phyloP scores from a whole-genome alignment of 2,797 vertebrate genomes.

The Hylomyscus alleni region DNA sequence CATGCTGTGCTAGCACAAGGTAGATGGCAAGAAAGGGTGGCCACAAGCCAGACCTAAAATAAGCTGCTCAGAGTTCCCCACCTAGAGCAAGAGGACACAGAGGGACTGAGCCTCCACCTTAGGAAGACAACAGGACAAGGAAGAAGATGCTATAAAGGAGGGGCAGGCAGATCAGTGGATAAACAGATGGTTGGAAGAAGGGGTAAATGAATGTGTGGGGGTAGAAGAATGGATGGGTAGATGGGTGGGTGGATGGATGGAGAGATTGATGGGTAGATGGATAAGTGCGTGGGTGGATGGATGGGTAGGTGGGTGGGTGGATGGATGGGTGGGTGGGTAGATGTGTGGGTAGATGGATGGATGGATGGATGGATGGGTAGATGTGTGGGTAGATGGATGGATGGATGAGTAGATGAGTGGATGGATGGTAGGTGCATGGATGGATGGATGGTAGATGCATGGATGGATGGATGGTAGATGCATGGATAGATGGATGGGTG shows the following conservation, averaged over 20 bases:
- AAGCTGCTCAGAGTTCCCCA: background rate
- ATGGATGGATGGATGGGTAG: background rate
- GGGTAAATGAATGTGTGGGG: background rate
- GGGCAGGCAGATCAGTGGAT: too few species aligned
- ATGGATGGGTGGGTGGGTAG: background rate
- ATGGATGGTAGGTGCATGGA: rapidly evolving
- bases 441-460: background rate
- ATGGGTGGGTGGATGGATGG: rapidly evolving
- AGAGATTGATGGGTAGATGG: rapidly evolving
- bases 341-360: background rate
- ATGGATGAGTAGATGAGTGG: rapidly evolving
- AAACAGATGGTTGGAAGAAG: background rate
- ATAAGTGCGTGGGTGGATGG: background rate
- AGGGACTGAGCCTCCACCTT: background rate
- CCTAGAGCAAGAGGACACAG: too few species aligned
- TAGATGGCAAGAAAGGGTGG: background rate
- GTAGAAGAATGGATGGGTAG: background rate
- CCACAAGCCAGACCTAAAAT: background rate
- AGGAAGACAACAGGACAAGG: background rate
- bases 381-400: background rate
- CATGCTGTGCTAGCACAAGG: background rate
- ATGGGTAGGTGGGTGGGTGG: background rate
- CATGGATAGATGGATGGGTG: rapidly evolving
- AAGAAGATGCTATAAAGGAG: background rate
- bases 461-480: background rate